phyloP scores from a whole-genome alignment of 2,797 vertebrate genomes.

The Lacerta bilineata region DNA sequence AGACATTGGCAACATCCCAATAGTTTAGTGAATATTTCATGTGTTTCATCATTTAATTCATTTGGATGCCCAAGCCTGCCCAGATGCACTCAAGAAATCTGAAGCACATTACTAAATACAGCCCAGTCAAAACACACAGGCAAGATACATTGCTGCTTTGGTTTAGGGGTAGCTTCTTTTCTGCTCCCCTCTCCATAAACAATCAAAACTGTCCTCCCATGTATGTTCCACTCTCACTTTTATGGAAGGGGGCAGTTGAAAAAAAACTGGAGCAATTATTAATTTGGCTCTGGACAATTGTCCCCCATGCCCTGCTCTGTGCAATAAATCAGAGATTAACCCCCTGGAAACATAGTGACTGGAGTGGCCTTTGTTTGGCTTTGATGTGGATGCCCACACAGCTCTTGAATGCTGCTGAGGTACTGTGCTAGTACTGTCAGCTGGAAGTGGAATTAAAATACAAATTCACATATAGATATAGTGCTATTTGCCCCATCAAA shows the following conservation, averaged over 20 bases:
- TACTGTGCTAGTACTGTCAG: not conserved
- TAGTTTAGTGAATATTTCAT: not conserved
- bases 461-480: not conserved
- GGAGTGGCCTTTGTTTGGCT: not conserved
- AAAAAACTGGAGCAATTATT: not conserved
- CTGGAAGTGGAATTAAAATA: not conserved
- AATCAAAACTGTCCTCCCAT: not conserved
- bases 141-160: not conserved
- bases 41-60: not conserved
- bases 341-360: not conserved
- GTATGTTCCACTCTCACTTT: not conserved
- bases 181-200: not conserved
- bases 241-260: not conserved
- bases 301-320: not conserved
- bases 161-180: not conserved
- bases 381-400: not conserved
- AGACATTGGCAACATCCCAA: not conserved
- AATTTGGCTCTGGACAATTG: too few relatives aligned
- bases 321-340: not conserved
- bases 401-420: not conserved
- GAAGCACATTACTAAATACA: slow-evolving; percentile 1
- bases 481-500: not conserved
- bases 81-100: slow-evolving; percentile 6
- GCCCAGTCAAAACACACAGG: not conserved
- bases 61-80: not conserved